These are phyloP conservation scores for Hipparchia sbordonii DNA, from an alignment of 2,888 invertebrate genomes.

Conservation along the genomic window DNA sequence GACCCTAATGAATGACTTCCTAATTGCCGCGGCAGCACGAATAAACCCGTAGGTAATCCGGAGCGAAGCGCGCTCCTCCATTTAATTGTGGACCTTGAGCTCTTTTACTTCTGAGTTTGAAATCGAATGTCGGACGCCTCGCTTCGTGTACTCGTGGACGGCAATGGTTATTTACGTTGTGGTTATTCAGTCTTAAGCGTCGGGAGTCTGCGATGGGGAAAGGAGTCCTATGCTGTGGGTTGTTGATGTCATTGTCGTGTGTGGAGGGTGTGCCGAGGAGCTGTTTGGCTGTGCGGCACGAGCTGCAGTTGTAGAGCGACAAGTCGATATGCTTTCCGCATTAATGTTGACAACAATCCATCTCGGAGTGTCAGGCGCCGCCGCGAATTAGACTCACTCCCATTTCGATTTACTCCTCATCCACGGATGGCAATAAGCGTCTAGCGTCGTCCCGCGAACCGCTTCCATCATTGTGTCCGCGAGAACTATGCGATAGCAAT, in stretches of 20 bases:
- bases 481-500: conserved; percentile 65
- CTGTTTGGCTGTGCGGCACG: conserved; percentile 34
- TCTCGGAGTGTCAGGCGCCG: conserved; percentile 77
- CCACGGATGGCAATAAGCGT: conserved; percentile 61
- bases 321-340: conserved; percentile 77
- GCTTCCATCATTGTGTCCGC: conserved; percentile 59
- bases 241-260: conserved; percentile 49
- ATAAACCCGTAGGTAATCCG: conserved; percentile 71
- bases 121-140: conserved; percentile 72
- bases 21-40: conserved; percentile 80
- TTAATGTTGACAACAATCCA: conserved; percentile 81
- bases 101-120: conserved; percentile 69
- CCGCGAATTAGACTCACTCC: conserved; percentile 78
- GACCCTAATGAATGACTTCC: conserved; percentile 83
- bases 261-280: conserved; percentile 34
- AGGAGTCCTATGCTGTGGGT: conserved; percentile 54
- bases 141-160: conserved; percentile 66
- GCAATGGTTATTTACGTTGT: conserved; percentile 56
- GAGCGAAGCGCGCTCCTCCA: conserved; percentile 60
- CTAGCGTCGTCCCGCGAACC: conserved; percentile 47
- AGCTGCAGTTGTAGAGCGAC: conserved; percentile 58
- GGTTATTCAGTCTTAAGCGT: conserved; percentile 56
- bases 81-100: conserved; percentile 78
- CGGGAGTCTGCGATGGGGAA: conserved; percentile 49
- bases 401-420: conserved; percentile 77